These are phyloP conservation scores for Micromesistius poutassou DNA, from an alignment of 2,797 vertebrate species.

Conservation along the genomic window DNA sequence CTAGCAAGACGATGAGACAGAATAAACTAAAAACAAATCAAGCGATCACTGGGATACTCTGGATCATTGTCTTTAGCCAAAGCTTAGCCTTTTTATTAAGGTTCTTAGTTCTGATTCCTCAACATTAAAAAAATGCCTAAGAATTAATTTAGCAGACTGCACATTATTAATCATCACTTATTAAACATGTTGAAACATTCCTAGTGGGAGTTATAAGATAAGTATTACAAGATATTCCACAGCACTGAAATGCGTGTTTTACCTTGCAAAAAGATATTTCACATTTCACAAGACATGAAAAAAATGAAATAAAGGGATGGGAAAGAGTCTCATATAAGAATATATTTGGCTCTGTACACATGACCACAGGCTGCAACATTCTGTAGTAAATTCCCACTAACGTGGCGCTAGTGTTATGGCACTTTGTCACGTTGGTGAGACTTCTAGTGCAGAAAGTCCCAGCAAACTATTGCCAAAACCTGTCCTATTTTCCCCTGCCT, in stretches of 20 bases:
- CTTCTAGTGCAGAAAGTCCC: conserved; percentile 54
- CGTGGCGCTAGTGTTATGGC: conserved; percentile 55
- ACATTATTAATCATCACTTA: background rate
- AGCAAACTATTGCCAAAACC: conserved; percentile 57
- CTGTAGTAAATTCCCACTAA: conserved; percentile 62
- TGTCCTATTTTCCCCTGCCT: conserved; percentile 69
- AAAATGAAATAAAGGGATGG: background rate
- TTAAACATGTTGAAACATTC: background rate
- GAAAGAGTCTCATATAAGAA: conserved; percentile 41
- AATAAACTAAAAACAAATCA: background rate
- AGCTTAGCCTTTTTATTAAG: background rate
- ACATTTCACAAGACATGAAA: background rate
- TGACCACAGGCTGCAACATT: conserved; percentile 62
- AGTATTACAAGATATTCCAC: background rate
- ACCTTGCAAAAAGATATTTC: too few relatives aligned
- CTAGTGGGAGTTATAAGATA: background rate
- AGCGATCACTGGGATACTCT: background rate
- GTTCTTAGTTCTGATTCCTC: background rate
- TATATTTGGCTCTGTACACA: conserved; percentile 61
- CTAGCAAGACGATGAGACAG: background rate
- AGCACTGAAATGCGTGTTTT: background rate
- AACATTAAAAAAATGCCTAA: background rate
- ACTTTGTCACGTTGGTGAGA: conserved; percentile 56
- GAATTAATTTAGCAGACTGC: background rate
- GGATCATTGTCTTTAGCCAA: background rate